Conservation (phyloP, 2,797 vertebrate species). For the Morelia viridis region DNA sequence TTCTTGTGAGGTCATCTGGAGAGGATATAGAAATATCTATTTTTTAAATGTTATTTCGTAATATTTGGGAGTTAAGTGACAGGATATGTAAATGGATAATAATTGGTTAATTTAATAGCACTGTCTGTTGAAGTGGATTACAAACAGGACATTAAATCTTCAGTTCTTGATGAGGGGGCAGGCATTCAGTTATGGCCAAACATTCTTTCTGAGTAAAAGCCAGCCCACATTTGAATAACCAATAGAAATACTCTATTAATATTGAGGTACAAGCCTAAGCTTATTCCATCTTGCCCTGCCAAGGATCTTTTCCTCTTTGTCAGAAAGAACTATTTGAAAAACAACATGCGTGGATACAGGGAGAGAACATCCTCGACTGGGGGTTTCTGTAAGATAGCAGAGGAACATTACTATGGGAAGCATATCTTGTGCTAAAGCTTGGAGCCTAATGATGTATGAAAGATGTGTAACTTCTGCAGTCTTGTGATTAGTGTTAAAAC, state of each 20-base stretch:
- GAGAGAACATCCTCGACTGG: no score
- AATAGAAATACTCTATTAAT: not conserved
- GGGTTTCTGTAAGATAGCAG: no score
- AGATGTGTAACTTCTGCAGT: no score
- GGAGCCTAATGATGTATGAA: no score
- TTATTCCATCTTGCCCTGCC: no score
- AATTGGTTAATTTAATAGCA: constrained; percentile 33
- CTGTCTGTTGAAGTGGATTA: constrained; percentile 12
- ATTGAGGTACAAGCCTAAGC: no score
- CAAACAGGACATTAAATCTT: not conserved
- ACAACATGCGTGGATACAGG: no score
- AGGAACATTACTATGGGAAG: no score
- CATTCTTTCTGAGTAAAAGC: constrained; percentile 2
- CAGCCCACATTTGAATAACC: not conserved
- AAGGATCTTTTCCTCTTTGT: no score
- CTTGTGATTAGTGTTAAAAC: no score
- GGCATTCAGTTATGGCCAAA: constrained; percentile 12
- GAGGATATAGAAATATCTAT: not conserved
- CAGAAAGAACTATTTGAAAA: no score
- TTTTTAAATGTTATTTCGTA: constrained; percentile 5
- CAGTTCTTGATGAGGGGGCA: not conserved
- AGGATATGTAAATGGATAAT: constrained; percentile 45
- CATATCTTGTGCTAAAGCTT: no score
- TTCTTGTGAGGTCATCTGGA: not conserved
- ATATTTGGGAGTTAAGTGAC: constrained; percentile 42